A percentile compares a stretch with the other conserved stretches of the same genome.
phyloP scores from a whole-genome alignment of 2,888 invertebrate genomes.

The Tipula vernalis region DNA sequence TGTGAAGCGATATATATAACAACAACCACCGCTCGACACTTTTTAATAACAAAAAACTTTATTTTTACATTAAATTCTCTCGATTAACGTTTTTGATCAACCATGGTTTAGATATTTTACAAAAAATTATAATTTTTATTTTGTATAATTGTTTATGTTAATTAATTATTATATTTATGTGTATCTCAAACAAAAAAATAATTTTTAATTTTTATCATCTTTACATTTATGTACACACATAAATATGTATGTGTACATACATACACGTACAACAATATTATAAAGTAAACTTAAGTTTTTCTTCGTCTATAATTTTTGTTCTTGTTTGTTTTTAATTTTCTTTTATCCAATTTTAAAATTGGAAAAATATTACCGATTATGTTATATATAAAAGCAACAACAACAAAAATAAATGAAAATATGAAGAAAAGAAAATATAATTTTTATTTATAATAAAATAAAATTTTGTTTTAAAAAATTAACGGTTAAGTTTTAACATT shows the following conservation, averaged over 20 bases:
- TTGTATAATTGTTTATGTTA: not conserved
- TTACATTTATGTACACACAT: not conserved
- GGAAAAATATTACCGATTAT: not conserved
- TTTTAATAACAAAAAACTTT: no score
- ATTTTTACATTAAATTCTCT: not conserved
- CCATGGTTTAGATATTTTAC: not conserved
- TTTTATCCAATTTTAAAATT: not conserved
- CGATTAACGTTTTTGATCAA: not conserved
- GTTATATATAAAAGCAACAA: not conserved
- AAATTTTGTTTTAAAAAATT: not conserved
- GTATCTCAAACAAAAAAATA: not conserved
- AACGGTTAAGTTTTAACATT: not conserved
- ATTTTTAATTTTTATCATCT: not conserved
- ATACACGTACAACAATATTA: not conserved
- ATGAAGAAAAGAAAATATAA: not conserved
- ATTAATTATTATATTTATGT: not conserved
- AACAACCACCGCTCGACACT: not conserved
- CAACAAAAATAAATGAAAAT: not conserved
- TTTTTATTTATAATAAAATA: not conserved
- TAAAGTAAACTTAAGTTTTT: not conserved
- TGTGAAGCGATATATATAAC: not conserved
- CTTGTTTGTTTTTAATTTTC: not conserved
- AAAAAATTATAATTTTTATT: not conserved
- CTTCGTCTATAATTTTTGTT: not conserved
- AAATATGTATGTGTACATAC: no score